A percentile compares a stretch with the other conserved stretches of the same genome.
These are phyloP conservation scores for Encarsia formosa DNA, from an alignment of 2,888 invertebrate species.

Conservation along the genomic window DNA sequence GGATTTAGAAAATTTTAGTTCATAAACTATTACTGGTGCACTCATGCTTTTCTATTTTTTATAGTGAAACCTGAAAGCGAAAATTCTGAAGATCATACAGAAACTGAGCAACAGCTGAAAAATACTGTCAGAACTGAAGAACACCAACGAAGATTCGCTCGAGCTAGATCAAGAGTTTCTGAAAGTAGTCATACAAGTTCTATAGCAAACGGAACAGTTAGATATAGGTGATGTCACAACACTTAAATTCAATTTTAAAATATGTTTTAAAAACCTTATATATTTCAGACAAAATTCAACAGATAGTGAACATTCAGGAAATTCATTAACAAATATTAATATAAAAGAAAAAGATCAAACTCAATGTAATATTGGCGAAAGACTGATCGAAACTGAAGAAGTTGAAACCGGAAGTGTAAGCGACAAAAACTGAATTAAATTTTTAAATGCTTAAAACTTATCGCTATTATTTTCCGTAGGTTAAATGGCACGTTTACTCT, in stretches of 20 bases:
- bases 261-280: neutral
- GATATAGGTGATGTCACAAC: conserved; percentile 47
- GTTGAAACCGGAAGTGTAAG: conserved; percentile 86
- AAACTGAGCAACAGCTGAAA: conserved; percentile 72
- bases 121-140: conserved; percentile 64
- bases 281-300: conserved; percentile 45
- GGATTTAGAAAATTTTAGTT: too few relatives aligned
- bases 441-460: conserved; percentile 11
- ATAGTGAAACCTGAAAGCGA: conserved; percentile 44
- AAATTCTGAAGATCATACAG: conserved; percentile 57
- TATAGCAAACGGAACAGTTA: conserved; percentile 48
- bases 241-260: too few relatives aligned
- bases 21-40: too few relatives aligned
- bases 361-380: conserved; percentile 55
- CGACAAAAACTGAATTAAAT: too few relatives aligned
- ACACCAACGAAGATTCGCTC: conserved; percentile 62
- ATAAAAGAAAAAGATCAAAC: conserved; percentile 39
- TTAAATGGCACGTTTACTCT: conserved; percentile 83
- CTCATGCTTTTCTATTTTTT: too few relatives aligned
- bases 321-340: conserved; percentile 39
- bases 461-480: conserved; percentile 54
- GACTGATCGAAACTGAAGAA: conserved; percentile 86
- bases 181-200: conserved; percentile 71
- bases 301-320: conserved; percentile 46
- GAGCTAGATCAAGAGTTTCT: conserved; percentile 65